phyloP scores from a whole-genome alignment of 1,140 invertebrate genomes.

The Acromyrmex charruanus region DNA sequence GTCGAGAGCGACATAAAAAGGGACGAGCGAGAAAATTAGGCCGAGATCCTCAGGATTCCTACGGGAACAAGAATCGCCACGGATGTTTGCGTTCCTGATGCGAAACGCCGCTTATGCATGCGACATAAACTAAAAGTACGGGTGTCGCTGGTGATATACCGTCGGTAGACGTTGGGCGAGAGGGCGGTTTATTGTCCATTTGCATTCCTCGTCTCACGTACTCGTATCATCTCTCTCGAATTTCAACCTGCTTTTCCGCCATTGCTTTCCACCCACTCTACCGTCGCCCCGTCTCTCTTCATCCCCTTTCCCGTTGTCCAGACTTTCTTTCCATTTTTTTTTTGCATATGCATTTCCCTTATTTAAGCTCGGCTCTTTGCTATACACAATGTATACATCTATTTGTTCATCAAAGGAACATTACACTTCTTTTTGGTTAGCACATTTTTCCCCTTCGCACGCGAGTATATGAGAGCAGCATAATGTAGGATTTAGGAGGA shows the following conservation, averaged over 20 bases:
- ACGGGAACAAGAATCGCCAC: constrained; percentile 62
- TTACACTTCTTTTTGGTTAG: constrained; percentile 6
- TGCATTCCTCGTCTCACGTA: constrained; percentile 73
- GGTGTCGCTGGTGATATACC: constrained; percentile 78
- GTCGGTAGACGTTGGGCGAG: constrained; percentile 73
- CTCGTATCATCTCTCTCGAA: constrained; percentile 65
- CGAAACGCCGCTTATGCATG: constrained; percentile 75
- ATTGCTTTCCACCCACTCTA: constrained; percentile 9
- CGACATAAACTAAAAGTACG: constrained; percentile 80
- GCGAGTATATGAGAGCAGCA: constrained; percentile 12
- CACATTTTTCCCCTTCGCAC: constrained; percentile 37
- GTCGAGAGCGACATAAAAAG: constrained; percentile 44
- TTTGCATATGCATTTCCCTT: background rate
- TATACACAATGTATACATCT: background rate
- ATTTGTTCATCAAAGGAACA: constrained; percentile 49
- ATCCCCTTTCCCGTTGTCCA: background rate
- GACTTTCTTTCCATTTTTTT: constrained; percentile 30
- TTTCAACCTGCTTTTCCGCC: constrained; percentile 56
- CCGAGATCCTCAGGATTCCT: constrained; percentile 52
- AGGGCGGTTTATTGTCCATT: constrained; percentile 80
- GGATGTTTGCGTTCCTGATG: constrained; percentile 70
- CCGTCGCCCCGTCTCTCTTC: background rate
- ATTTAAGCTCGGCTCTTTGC: constrained; percentile 12
- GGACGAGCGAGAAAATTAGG: background rate
- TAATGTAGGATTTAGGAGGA: constrained; percentile 1